Evolutionary conservation across 1,140 invertebrate genomes (phyloP).

Genomic region (Sycobia sp.): DNA sequence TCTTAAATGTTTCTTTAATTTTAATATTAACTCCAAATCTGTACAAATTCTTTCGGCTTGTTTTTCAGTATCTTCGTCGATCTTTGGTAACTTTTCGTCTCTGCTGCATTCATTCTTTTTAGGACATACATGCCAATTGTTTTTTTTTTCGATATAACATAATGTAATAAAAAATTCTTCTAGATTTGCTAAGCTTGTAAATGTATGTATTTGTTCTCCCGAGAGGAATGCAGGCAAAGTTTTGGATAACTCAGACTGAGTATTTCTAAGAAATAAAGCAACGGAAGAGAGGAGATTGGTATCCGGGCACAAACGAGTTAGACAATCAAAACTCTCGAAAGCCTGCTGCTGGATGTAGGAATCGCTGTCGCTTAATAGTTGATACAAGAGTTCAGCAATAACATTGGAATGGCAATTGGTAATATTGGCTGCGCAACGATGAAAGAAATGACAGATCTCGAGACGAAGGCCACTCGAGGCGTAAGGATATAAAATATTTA

Average conservation of each 20-base stretch:
- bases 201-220: slow-evolving; percentile 30
- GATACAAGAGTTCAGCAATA: slow-evolving; percentile 43
- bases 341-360: slow-evolving; percentile 47
- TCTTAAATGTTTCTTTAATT: not conserved
- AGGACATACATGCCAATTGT: slow-evolving; percentile 38
- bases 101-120: slow-evolving; percentile 30
- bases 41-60: not conserved
- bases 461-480: slow-evolving; percentile 36
- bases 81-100: slow-evolving; percentile 45
- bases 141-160: not conserved
- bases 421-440: slow-evolving; percentile 29
- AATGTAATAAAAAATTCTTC: slow-evolving; percentile 38
- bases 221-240: slow-evolving; percentile 45
- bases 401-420: slow-evolving; percentile 13
- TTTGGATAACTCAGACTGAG: slow-evolving; percentile 35
- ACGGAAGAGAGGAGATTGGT: slow-evolving; percentile 44
- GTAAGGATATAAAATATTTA: slow-evolving; percentile 28
- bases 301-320: slow-evolving; percentile 43
- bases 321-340: slow-evolving; percentile 47
- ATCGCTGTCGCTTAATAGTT: slow-evolving; percentile 43
- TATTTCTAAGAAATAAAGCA: slow-evolving; percentile 36
- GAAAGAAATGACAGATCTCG: slow-evolving; percentile 43
- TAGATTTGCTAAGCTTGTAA: slow-evolving; percentile 34
- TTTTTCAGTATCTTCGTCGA: slow-evolving; percentile 28
- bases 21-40: slow-evolving; percentile 3